Base-by-base conservation (phyloP, 2,797 vertebrate genomes). In the Alosa sapidissima region DNA sequence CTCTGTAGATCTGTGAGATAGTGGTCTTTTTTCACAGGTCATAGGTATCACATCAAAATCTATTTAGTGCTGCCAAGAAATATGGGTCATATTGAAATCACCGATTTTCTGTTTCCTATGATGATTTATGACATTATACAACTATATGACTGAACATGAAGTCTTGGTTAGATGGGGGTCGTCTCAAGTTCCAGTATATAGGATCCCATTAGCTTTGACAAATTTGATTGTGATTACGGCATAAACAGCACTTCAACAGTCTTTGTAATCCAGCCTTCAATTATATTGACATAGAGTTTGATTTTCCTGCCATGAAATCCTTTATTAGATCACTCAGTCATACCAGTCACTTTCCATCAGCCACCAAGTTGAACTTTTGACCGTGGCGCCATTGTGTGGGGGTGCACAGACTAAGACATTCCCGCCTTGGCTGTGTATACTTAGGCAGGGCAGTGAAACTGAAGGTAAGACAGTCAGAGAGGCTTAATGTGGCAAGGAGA, bases 301-400 rank as follows among this genome's bases (percentile, higher is more conserved):
- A 78, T 78, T 47, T 2, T 78, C 41, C 16, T 21, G 41, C 36
- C 72, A 14, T 47, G 41, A 36, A 78, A 78, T 16, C 19, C 72
- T 47, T 78, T 78, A 78, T 45, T 47, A 78, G 19, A 78, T 78
- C 72, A 78, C 72, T 78, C 16, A 21, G 72, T 45, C 72, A 47
- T 45, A 8, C 21, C 68, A 45, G 33, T 41, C 68, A 41, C 33
- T 36, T 75, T 75, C 72, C 47, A 7, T 47, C 72, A 47, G 41
- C 36, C 41, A 47, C 72, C 72, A 45, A 47, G 72, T n/a, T 78
- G 72, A 78, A 78, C 72, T 78, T 47, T 47, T 78, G 72, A 78
- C 72, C 72, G 41, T 21, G 68, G 16, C 68, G 36, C 0, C 16
- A 14, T 41, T 41, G 28, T 72, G 13, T 72, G 36, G 68, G 11